Percentiles rank a stretch among this genome's conserved stretches.
These are phyloP conservation scores for Hypomesus transpacificus DNA, from an alignment of 2,113 vertebrate species.

Conservation along the genomic window DNA sequence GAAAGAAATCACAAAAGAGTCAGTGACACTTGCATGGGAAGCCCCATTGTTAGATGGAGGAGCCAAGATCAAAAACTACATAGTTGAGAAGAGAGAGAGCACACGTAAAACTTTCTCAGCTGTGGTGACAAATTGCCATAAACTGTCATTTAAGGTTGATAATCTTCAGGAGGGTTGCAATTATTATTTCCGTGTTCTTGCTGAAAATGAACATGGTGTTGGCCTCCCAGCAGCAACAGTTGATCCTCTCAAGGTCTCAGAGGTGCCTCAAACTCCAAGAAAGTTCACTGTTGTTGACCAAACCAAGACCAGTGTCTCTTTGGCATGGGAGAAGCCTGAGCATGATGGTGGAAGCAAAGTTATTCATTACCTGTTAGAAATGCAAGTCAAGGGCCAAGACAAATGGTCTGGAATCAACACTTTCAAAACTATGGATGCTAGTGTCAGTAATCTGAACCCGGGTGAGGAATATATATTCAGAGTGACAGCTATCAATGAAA, in stretches of 20 bases:
- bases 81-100: slow-evolving; percentile 96
- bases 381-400: slow-evolving; percentile 89
- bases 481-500: slow-evolving; percentile 94
- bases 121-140: slow-evolving; percentile 92
- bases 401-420: slow-evolving; percentile 91
- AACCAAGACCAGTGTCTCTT: slow-evolving; percentile 89
- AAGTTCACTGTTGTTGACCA: slow-evolving; percentile 91
- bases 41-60: slow-evolving; percentile 89
- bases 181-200: slow-evolving; percentile 92
- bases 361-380: slow-evolving; percentile 91
- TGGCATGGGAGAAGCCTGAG: slow-evolving; percentile 93
- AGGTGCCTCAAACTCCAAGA: slow-evolving; percentile 92
- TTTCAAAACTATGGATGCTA: slow-evolving; percentile 88
- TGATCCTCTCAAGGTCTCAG: slow-evolving; percentile 92
- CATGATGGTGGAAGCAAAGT: slow-evolving; percentile 98
- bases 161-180: slow-evolving; percentile 94
- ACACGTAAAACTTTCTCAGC: slow-evolving; percentile 94
- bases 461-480: slow-evolving; percentile 94
- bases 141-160: slow-evolving; percentile 89
- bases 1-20: slow-evolving; percentile 90
- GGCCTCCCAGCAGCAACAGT: slow-evolving; percentile 85
- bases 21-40: slow-evolving; percentile 91
- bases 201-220: slow-evolving; percentile 92
- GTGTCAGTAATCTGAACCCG: slow-evolving; percentile 84
- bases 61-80: slow-evolving; percentile 94